phyloP scores from a whole-genome alignment of 2,888 invertebrate genomes.

The Drosophila dives region DNA sequence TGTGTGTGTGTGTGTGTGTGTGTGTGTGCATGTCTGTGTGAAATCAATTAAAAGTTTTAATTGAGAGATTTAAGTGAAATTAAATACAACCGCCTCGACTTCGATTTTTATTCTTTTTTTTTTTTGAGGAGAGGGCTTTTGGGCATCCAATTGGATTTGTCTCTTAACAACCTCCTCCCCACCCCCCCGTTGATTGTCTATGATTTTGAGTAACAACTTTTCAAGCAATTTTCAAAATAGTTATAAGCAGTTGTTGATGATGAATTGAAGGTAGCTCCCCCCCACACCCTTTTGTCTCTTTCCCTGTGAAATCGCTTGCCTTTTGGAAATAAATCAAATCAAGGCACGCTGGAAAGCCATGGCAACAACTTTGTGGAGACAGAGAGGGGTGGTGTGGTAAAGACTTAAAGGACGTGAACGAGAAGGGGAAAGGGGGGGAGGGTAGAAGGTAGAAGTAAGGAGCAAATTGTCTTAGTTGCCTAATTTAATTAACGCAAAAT shows the following conservation, averaged over 20 bases:
- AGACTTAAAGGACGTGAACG: neutral
- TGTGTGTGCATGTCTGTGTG: conserved; percentile 33
- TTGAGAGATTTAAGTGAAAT: conserved; percentile 77
- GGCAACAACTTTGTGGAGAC: conserved; percentile 14
- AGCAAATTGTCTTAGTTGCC: conserved; percentile 44
- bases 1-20: conserved; percentile 15
- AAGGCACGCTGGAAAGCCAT: conserved; percentile 50
- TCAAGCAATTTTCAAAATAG: conserved; percentile 27
- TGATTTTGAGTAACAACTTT: conserved; percentile 21
- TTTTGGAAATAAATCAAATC: conserved; percentile 50
- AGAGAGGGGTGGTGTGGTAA: neutral
- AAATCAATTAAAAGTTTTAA: conserved; percentile 78
- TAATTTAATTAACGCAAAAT: conserved; percentile 67
- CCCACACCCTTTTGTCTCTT: neutral
- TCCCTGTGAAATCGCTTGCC: neutral
- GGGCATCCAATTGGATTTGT: conserved; percentile 11
- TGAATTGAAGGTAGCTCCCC: no score
- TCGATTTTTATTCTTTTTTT: neutral
- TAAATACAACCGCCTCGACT: conserved; percentile 32
- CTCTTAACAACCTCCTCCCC: neutral
- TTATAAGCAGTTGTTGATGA: conserved; percentile 30
- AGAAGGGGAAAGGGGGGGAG: neutral
- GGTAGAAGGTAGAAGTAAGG: neutral
- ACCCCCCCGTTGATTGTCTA: conserved; percentile 36
- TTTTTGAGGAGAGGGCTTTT: neutral